Conservation (phyloP, 2,888 invertebrate species). For the Trachelus tabidus region DNA sequence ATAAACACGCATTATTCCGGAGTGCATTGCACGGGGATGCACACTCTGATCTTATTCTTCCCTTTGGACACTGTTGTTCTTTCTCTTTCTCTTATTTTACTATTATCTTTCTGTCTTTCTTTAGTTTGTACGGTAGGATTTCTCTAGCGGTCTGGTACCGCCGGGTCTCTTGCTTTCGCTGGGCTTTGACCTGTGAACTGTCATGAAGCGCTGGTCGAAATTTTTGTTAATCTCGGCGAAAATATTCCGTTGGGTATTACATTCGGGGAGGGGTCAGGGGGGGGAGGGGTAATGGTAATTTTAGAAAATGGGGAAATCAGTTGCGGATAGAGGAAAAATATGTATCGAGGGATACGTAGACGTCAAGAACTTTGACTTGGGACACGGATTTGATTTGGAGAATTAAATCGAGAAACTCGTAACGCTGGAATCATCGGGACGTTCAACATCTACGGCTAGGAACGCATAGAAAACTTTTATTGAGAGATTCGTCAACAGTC, state of each 20-base stretch:
- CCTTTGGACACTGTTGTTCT: neutral
- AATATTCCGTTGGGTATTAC: neutral
- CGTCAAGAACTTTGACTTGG: too few relatives aligned
- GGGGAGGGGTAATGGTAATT: too few relatives aligned
- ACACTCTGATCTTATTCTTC: slow-evolving; percentile 1
- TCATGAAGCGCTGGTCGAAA: neutral
- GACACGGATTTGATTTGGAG: too few relatives aligned
- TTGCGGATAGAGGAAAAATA: too few relatives aligned
- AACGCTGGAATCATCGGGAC: too few relatives aligned
- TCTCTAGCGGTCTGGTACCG: neutral
- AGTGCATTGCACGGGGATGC: slow-evolving; percentile 9
- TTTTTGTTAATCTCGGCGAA: neutral
- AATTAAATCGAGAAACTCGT: too few relatives aligned
- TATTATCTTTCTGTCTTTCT: neutral
- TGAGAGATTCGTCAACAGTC: too few relatives aligned
- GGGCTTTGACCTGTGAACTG: neutral
- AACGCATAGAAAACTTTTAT: too few relatives aligned
- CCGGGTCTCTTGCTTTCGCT: neutral
- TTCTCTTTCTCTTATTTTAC: neutral
- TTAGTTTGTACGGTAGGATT: neutral
- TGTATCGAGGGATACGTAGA: too few relatives aligned
- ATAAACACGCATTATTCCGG: slow-evolving; percentile 60
- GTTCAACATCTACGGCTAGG: too few relatives aligned
- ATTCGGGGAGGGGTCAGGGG: too few relatives aligned
- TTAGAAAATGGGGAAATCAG: too few relatives aligned